These are phyloP conservation scores for Mixornis gularis DNA, from an alignment of 2,113 vertebrate species.

Conservation along the genomic window DNA sequence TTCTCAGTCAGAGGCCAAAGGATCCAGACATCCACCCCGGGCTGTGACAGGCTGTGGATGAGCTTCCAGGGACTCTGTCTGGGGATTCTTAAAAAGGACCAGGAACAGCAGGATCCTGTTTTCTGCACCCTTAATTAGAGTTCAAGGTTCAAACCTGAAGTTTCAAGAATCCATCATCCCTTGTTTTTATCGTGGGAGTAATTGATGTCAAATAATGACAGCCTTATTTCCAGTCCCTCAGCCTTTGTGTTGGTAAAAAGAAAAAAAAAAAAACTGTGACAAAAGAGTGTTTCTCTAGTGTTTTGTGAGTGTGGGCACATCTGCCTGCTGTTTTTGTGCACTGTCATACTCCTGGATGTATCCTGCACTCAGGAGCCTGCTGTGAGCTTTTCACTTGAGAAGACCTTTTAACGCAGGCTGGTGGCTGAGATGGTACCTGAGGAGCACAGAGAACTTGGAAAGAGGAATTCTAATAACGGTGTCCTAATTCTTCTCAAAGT, in stretches of 20 bases:
- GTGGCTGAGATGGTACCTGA: neutral
- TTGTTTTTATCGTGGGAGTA: neutral
- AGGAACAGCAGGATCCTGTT: neutral
- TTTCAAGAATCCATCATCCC: neutral
- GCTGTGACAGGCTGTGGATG: neutral
- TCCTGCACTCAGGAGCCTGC: neutral
- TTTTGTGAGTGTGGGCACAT: neutral
- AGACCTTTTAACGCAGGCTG: neutral
- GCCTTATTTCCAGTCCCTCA: neutral
- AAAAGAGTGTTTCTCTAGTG: neutral
- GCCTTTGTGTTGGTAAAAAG: neutral
- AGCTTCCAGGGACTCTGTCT: neutral
- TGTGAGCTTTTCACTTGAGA: neutral
- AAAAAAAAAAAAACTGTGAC: neutral
- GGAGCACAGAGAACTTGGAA: neutral
- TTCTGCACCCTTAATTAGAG: neutral
- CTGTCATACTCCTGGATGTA: neutral
- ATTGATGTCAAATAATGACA: neutral
- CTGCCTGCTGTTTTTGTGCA: neutral
- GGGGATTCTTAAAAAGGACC: neutral
- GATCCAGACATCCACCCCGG: neutral
- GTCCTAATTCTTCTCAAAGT: neutral
- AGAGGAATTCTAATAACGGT: neutral
- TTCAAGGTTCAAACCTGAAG: neutral
- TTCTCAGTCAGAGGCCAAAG: neutral